Evolutionary conservation across 2,797 vertebrate species (phyloP).

Genomic region (Spinus pinus): DNA sequence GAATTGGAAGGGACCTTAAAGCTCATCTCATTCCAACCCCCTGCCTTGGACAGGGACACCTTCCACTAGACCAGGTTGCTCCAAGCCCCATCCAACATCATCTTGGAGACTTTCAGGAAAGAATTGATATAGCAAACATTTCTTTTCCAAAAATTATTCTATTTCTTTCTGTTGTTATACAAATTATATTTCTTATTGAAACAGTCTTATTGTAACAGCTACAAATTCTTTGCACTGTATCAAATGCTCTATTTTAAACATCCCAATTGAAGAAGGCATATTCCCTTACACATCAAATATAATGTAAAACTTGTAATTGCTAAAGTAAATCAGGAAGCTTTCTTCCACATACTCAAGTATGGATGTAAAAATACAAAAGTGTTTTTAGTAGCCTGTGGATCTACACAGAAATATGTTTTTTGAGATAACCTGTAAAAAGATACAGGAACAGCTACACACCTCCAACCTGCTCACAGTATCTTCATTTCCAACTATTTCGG

Average conservation of each 20-base stretch:
- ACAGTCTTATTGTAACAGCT: neutral
- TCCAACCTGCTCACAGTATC: slow-evolving; percentile 86
- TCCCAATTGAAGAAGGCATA: fast-evolving
- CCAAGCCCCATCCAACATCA: neutral
- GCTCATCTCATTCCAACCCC: neutral
- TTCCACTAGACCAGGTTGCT: neutral
- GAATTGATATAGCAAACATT: neutral
- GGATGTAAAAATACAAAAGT: neutral
- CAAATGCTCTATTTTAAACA: neutral
- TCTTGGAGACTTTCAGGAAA: neutral
- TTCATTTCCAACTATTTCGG: slow-evolving; percentile 87
- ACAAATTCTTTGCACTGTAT: neutral
- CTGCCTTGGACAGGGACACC: neutral
- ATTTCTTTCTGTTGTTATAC: neutral
- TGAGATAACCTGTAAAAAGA: neutral
- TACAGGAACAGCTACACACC: slow-evolving; percentile 56
- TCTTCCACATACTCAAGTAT: neutral
- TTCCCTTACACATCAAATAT: neutral
- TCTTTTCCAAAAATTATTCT: neutral
- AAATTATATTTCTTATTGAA: neutral
- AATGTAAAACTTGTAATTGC: neutral
- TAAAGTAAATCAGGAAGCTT: neutral
- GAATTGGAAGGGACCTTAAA: neutral
- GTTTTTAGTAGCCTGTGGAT: neutral
- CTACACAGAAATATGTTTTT: neutral